Evolutionary conservation across 2,888 invertebrate genomes (phyloP).

Genomic region (Fragum sueziense): DNA sequence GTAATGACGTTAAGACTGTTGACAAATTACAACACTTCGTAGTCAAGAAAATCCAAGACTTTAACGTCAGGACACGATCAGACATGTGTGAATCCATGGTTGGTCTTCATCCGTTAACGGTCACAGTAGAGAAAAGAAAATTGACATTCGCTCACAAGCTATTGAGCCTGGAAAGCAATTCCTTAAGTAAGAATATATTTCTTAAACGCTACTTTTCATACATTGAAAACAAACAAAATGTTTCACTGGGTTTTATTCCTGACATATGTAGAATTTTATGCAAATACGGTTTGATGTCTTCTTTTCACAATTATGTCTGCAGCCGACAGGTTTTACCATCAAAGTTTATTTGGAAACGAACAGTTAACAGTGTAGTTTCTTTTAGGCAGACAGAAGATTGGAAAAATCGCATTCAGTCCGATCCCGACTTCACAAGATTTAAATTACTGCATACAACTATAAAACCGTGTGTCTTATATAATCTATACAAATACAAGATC

Average conservation of each 20-base stretch:
- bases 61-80: constrained; percentile 3
- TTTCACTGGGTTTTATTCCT: too few species aligned
- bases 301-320: neutral
- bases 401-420: neutral
- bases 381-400: neutral
- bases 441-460: neutral
- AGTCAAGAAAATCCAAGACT: constrained; percentile 1
- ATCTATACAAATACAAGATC: neutral
- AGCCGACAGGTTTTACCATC: neutral
- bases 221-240: too few species aligned
- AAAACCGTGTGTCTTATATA: neutral
- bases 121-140: neutral
- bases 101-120: neutral
- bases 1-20: neutral
- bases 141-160: neutral
- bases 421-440: neutral
- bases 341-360: neutral
- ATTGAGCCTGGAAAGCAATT: neutral
- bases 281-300: neutral
- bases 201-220: neutral
- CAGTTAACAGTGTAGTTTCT: neutral
- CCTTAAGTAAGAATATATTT: neutral
- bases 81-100: constrained; percentile 16
- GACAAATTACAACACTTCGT: constrained; percentile 6
- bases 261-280: neutral